Percentiles rank a stretch among this genome's conserved stretches.
phyloP scores from a whole-genome alignment of 2,797 vertebrate species.

The Hydrolagus colliei region DNA sequence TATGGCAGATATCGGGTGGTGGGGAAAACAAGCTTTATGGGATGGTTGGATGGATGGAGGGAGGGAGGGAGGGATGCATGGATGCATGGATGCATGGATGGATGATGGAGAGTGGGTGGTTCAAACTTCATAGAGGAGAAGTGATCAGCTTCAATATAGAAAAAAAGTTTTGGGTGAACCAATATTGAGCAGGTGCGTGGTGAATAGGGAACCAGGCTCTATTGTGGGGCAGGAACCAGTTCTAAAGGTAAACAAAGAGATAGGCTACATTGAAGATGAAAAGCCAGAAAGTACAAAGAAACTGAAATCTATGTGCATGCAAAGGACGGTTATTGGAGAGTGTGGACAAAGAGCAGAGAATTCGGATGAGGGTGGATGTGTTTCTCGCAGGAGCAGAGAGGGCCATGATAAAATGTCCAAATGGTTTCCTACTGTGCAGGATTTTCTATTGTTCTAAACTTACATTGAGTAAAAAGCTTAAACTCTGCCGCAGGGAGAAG shows the following conservation, averaged over 20 bases:
- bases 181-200: not conserved
- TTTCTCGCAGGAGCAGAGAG: no score
- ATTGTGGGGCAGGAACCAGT: not conserved
- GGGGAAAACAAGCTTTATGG: not conserved
- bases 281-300: not conserved
- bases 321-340: no score
- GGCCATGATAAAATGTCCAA: no score
- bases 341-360: no score
- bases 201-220: not conserved
- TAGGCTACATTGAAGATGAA: not conserved
- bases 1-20: conserved; percentile 33
- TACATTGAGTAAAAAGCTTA: not conserved
- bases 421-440: no score
- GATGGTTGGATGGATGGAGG: not conserved
- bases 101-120: no score
- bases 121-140: not conserved
- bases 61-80: not conserved
- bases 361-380: no score
- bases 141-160: not conserved
- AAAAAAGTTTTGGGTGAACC: not conserved
- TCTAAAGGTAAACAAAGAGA: not conserved
- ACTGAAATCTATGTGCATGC: not conserved
- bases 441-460: no score
- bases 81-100: not conserved
- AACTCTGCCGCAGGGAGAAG: no score